Conservation (phyloP, 2,888 invertebrate species). For the Tetanocera ferruginea region DNA sequence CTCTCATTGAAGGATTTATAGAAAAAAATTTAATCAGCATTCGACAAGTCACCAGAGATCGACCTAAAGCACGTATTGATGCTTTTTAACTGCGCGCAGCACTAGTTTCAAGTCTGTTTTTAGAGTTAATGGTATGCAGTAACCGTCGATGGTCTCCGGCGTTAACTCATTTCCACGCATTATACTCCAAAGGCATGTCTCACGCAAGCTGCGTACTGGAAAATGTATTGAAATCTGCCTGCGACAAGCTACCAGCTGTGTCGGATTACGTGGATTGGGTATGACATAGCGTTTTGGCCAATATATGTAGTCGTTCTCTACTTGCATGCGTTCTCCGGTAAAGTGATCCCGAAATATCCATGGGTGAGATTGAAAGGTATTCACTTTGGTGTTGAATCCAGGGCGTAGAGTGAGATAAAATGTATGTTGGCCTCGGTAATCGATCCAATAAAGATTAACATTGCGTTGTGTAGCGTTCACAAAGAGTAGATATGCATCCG, state of each 20-base stretch:
- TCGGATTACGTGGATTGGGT: conserved; percentile 53
- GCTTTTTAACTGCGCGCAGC: conserved; percentile 50
- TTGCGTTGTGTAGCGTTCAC: conserved; percentile 73
- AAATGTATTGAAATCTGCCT: conserved; percentile 60
- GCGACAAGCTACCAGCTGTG: conserved; percentile 53
- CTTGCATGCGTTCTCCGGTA: conserved; percentile 76
- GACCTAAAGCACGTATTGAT: conserved; percentile 37
- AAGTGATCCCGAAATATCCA: conserved; percentile 85
- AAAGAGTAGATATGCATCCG: conserved; percentile 74
- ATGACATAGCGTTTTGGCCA: conserved; percentile 67
- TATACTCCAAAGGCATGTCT: conserved; percentile 60
- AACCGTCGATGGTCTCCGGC: conserved; percentile 41
- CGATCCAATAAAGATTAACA: conserved; percentile 77
- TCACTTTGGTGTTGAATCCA: conserved; percentile 70
- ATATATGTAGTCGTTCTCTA: conserved; percentile 72
- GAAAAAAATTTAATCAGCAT: no score
- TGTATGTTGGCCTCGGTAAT: conserved; percentile 77
- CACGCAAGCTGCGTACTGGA: conserved; percentile 61
- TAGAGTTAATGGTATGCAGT: conserved; percentile 55
- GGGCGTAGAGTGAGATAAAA: conserved; percentile 75
- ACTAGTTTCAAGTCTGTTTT: conserved; percentile 55
- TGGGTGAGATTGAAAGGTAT: conserved; percentile 85
- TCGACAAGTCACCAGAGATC: no score
- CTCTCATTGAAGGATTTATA: no score
- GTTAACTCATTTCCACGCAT: conserved; percentile 39